Base-by-base conservation (phyloP, 2,113 vertebrate genomes). In the Syngnathus scovelli region DNA sequence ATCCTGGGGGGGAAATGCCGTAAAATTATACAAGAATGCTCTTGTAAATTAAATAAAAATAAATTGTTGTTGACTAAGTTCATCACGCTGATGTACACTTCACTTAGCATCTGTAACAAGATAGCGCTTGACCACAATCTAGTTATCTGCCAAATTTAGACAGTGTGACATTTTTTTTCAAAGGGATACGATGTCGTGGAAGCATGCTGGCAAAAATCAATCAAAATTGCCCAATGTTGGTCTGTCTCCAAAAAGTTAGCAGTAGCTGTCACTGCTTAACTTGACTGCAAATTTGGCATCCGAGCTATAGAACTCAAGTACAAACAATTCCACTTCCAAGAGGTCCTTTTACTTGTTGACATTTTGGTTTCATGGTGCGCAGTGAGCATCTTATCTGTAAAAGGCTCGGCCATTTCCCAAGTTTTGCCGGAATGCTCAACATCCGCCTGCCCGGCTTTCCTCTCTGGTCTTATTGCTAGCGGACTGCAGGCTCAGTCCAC, bases 391-490 rank as follows among this genome's bases (percentile, higher is more conserved):
- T 18, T 51, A 33, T 23, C 62, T 62, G 54, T 60, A 67, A 37
- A 72, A 64, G 36, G 56, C 61, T 58, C 38, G 12, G 63, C 61
- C 64, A 67, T 61, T 68, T 80, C 69, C 58, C 52, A 61, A 33
- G 65, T 69, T 58, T 44, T 44, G 61, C 44, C 27, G 61, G 41
- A 81, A 87, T 81, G 66, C 27, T 66, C 43, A 67, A 72, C 82
- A 86, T 82, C 78, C 82, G 74, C 61, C 55, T 1, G 44, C 67
- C 64, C 49, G 66, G 37, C 37, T 75, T 72, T 74, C 44, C 74
- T 44, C 71, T 59, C 72, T 72, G 70, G 51, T 75, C 60, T 78
- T 75, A 74, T 74, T 82, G 75, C 71, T 46, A 38, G 68, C 72
- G 7, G 5, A 67, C 55, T 76, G 77, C 54, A 74, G 69, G 58